A percentile compares a stretch with the other conserved stretches of the same genome.
phyloP scores from a whole-genome alignment of 2,888 invertebrate genomes.

The Hipparchia sbordonii region DNA sequence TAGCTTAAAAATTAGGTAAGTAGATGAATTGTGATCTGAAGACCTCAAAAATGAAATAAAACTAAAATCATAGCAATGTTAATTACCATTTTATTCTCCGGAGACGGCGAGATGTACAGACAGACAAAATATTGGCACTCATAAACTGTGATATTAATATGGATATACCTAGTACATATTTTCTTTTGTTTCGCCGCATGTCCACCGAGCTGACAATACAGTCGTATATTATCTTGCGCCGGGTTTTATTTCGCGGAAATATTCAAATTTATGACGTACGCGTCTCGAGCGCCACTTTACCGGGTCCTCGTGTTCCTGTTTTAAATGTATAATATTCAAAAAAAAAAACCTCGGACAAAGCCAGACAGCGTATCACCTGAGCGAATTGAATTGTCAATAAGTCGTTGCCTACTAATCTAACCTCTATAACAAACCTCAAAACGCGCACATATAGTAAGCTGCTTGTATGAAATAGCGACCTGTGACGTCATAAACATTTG shows the following conservation, averaged over 20 bases:
- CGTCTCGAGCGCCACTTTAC: slow-evolving; percentile 57
- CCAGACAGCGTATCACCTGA: background rate
- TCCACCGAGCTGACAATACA: slow-evolving; percentile 67
- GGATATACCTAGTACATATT: background rate
- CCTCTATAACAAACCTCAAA: too few relatives aligned
- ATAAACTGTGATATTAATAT: background rate
- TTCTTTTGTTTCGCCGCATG: slow-evolving; percentile 35
- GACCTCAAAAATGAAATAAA: too few relatives aligned
- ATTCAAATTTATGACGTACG: slow-evolving; percentile 78
- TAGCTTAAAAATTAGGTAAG: too few relatives aligned
- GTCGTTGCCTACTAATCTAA: too few relatives aligned
- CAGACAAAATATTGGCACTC: background rate
- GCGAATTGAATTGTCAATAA: background rate
- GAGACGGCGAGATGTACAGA: too few relatives aligned
- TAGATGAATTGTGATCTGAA: too few relatives aligned
- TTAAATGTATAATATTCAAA: slow-evolving; percentile 20
- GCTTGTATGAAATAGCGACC: too few relatives aligned
- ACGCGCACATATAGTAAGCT: too few relatives aligned
- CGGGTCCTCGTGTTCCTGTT: slow-evolving; percentile 51
- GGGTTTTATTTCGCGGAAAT: slow-evolving; percentile 62
- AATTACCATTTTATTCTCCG: too few relatives aligned
- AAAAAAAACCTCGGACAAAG: background rate
- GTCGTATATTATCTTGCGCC: slow-evolving; percentile 68
- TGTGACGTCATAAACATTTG: too few relatives aligned
- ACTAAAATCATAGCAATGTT: too few relatives aligned